Base-by-base conservation (phyloP, 1,140 invertebrate species). In the Dufourea novaeangliae region DNA sequence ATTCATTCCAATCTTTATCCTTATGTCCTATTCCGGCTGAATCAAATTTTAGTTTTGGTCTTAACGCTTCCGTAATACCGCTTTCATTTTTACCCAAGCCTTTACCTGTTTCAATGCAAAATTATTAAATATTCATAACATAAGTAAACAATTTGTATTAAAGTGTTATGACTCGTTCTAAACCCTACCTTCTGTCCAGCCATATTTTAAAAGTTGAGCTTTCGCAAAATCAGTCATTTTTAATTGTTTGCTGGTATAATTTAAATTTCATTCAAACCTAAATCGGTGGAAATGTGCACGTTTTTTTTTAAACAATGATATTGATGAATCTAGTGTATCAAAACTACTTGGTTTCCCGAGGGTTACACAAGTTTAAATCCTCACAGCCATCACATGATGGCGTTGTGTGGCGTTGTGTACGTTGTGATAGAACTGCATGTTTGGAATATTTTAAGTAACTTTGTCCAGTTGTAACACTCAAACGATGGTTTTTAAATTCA, bases 21-120 rank as follows among this genome's bases (percentile, higher is more conserved):
- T 96, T 94, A 87, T 96, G 95, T 0, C 97, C 97, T 59, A 98
- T 87, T n/a, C 97, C 97, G 25, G 94, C 88, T 27, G 93, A 95
- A 89, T 97, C 95, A 74, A 96, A 95, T 90, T 97, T 98, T 5
- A 96, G 86, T 88, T 95, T 95, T 6, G 96, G 95, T 90, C 96
- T 97, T 17, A 97, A 83, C 1, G 97, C 94, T 85, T 95, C 92
- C 0, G 93, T 93, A 70, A 97, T 96, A 7, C 97, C 97, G 91
- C 94, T 93, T 89, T 96, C 95, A 80, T 95, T 91, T 88, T 95
- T 96, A 14, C 97, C 97, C 5, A 98, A 92, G 1, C 97, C 97
- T 92, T 97, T 95, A 10, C 97, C 97, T 97, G 75, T 64, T 54
- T 69, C 6, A 57, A 50, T 2, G 44, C 27, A 59, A 74, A 44